Evolutionary conservation across 1,140 invertebrate genomes (phyloP), one percentile per base, ranked within the genome.

Genomic region (Bombus consobrinus): DNA sequence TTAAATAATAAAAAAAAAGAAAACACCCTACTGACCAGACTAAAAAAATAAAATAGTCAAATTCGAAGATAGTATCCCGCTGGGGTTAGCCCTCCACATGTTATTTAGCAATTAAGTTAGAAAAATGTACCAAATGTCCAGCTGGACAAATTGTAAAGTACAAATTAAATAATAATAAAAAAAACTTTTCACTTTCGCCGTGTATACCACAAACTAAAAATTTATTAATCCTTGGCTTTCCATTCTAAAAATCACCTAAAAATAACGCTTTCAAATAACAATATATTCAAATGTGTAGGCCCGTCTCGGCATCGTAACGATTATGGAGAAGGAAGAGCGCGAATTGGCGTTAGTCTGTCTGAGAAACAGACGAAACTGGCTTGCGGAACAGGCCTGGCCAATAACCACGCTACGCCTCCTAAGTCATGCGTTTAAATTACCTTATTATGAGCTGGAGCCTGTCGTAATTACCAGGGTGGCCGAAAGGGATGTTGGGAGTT

Each of bases 341-440:
- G 75, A 81, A 83, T 73, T 81, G 57, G 68, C 68, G 43, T 85
- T 81, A 85, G 81, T 72, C 71, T 47, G 71, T 59, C 43, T 53
- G 74, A 64, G 79, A 81, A 84, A 85, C 83, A 76, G 80, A 91
- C 74, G 79, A 83, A 89, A 90, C 84, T 88, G 59, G n/a, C 68
- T 37, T 66, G 68, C 68, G 79, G 87, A 82, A 82, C 37, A 59
- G 41, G 78, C 34, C 81, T 81, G 75, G 80, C 80, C 88, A 83
- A 91, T 89, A 91, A 88, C 71, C 86, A 68, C 34, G 82, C 72
- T 66, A 68, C 86, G 86, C 76, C 83, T 90, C 83, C 85, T 92
- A 93, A 93, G 91, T 92, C 91, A 93, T 93, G 92, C 92, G 92
- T 93, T 93, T 93, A 93, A 93, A 93, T 93, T 89, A 92, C 92